Percentiles rank a stretch among this genome's conserved stretches.
Conservation (phyloP, 2,113 vertebrate genomes). For the Pandion haliaetus region DNA sequence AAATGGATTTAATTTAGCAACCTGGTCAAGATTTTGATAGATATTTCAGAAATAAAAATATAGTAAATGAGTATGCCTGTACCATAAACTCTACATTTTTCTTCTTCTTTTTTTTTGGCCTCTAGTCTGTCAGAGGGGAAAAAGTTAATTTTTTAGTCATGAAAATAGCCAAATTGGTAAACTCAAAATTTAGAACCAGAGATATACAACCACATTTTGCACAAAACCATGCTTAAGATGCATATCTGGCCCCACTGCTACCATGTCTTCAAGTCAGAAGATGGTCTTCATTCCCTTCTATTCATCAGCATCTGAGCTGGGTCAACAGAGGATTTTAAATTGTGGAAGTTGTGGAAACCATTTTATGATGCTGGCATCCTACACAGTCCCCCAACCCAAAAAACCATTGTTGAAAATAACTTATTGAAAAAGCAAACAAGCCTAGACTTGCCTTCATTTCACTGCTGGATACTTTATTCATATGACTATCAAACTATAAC, state of each 20-base stretch:
- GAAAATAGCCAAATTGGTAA: not conserved
- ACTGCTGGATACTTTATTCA: not conserved
- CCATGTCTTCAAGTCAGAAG: not conserved
- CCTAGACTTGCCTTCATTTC: not conserved
- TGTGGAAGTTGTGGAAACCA: not conserved
- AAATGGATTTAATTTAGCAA: not conserved
- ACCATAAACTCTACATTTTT: not conserved
- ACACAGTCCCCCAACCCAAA: not conserved
- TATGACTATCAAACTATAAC: not conserved
- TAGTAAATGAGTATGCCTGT: not conserved
- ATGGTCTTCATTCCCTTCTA: not conserved
- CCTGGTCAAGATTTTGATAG: not conserved
- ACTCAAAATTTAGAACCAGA: not conserved
- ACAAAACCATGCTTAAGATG: not conserved
- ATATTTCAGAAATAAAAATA: constrained; percentile 1
- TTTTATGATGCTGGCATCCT: not conserved
- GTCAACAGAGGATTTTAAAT: not conserved
- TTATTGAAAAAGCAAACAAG: not conserved
- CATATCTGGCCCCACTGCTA: not conserved
- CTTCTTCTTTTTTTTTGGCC: too few species aligned
- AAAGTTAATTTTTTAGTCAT: not conserved
- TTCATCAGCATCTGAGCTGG: not conserved
- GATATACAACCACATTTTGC: not conserved
- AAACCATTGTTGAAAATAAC: not conserved
- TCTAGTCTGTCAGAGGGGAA: not conserved